phyloP scores from a whole-genome alignment of 2,888 invertebrate genomes.

The Amphipoea lucens region DNA sequence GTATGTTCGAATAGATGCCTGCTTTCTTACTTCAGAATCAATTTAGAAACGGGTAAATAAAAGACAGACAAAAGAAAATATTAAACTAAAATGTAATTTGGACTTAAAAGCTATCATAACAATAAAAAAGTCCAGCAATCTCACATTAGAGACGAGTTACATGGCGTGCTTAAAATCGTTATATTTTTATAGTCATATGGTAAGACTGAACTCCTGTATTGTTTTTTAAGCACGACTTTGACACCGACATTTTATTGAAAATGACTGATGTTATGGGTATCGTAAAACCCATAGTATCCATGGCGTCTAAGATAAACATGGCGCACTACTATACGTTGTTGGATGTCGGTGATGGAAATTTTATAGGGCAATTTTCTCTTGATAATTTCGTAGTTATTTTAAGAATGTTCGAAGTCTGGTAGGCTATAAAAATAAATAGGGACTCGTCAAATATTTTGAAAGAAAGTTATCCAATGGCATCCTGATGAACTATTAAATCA shows the following conservation, averaged over 20 bases:
- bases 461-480: slow-evolving; percentile 43
- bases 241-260: slow-evolving; percentile 81
- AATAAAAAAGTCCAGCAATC: slow-evolving; percentile 59
- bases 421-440: slow-evolving; percentile 58
- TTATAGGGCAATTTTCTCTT: slow-evolving; percentile 80
- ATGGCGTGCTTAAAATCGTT: slow-evolving; percentile 73
- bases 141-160: slow-evolving; percentile 65
- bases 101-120: slow-evolving; percentile 34
- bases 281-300: slow-evolving; percentile 81
- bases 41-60: not conserved
- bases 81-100: slow-evolving; percentile 8
- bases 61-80: not conserved
- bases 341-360: slow-evolving; percentile 77
- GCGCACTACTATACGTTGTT: slow-evolving; percentile 72
- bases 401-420: slow-evolving; percentile 62
- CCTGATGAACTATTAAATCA: slow-evolving; percentile 49
- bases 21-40: not conserved
- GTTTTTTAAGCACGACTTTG: slow-evolving; percentile 75
- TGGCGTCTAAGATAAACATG: slow-evolving; percentile 77
- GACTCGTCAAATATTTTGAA: slow-evolving; percentile 46
- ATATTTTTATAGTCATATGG: slow-evolving; percentile 73
- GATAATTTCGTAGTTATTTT: slow-evolving; percentile 73
- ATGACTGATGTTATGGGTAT: slow-evolving; percentile 79
- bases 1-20: not conserved
- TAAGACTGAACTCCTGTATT: slow-evolving; percentile 78